Conservation (phyloP, 2,797 vertebrate genomes). For the Pachyuromys duprasi region DNA sequence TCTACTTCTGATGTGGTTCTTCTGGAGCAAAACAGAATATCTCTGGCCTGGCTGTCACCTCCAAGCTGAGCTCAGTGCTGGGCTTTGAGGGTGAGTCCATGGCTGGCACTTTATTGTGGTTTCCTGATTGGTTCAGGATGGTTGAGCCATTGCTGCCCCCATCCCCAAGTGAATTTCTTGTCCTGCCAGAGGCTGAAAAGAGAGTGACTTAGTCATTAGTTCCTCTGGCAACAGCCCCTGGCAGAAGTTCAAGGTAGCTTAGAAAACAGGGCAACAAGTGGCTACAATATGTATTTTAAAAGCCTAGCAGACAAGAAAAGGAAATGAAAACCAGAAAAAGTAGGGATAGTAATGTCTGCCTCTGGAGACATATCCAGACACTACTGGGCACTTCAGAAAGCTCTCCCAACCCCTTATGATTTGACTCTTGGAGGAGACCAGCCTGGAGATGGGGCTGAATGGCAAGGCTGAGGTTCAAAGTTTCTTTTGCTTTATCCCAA, state of each 20-base stretch:
- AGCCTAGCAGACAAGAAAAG: constrained; percentile 80
- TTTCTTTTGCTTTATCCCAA: constrained; percentile 48
- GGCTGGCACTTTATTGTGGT: constrained; percentile 88
- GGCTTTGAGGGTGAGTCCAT: constrained; percentile 85
- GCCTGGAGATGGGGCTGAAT: background rate
- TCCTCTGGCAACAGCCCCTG: constrained; percentile 86
- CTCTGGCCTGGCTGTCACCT: constrained; percentile 83
- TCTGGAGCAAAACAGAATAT: constrained; percentile 54
- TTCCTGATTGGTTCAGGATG: constrained; percentile 88
- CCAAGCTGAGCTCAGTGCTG: constrained; percentile 73
- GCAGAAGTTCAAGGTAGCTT: constrained; percentile 87
- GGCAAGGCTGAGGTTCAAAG: background rate
- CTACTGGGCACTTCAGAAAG: constrained; percentile 49
- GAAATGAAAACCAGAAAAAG: constrained; percentile 83
- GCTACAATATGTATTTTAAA: constrained; percentile 87
- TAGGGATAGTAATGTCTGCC: constrained; percentile 71
- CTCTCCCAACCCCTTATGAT: constrained; percentile 44
- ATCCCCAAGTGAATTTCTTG: constrained; percentile 82
- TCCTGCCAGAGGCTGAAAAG: constrained; percentile 80
- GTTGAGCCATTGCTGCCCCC: constrained; percentile 84
- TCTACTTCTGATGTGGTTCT: constrained; percentile 85
- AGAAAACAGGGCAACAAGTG: constrained; percentile 87
- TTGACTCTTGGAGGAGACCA: background rate
- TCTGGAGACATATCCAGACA: constrained; percentile 69
- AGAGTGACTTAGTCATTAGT: constrained; percentile 87